A percentile compares a stretch with the other conserved stretches of the same genome.
These are phyloP conservation scores for Poeciliopsis presidionis DNA, from an alignment of 2,797 vertebrate species.

Conservation along the genomic window DNA sequence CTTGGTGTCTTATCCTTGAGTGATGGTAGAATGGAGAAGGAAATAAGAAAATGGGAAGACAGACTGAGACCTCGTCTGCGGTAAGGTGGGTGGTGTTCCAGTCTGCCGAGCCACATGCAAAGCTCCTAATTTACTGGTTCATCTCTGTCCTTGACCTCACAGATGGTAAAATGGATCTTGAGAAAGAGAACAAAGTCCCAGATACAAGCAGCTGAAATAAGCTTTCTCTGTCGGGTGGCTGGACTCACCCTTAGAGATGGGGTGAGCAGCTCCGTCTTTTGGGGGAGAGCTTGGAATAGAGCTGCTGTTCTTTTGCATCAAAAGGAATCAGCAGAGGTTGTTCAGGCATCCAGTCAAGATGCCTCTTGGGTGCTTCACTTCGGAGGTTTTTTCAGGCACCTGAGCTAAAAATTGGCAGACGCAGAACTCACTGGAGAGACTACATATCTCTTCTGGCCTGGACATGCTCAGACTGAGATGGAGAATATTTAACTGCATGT, in stretches of 20 bases:
- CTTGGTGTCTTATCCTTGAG: neutral
- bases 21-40: neutral
- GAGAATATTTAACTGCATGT: neutral
- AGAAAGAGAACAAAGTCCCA: neutral
- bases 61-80: neutral
- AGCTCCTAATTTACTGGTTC: neutral
- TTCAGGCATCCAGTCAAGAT: neutral
- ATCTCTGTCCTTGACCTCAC: neutral
- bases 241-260: neutral
- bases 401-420: neutral
- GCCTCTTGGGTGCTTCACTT: neutral
- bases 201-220: neutral
- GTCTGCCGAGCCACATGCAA: neutral
- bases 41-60: neutral
- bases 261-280: neutral
- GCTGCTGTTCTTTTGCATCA: neutral
- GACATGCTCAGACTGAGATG: neutral
- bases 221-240: neutral
- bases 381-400: neutral
- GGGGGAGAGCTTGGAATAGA: neutral
- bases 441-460: neutral
- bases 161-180: neutral
- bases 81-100: neutral
- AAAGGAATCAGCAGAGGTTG: neutral
- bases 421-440: neutral